Evolutionary conservation across 2,888 invertebrate species (phyloP), one percentile per base, ranked within the genome.

Genomic region (Tyria jacobaeae): DNA sequence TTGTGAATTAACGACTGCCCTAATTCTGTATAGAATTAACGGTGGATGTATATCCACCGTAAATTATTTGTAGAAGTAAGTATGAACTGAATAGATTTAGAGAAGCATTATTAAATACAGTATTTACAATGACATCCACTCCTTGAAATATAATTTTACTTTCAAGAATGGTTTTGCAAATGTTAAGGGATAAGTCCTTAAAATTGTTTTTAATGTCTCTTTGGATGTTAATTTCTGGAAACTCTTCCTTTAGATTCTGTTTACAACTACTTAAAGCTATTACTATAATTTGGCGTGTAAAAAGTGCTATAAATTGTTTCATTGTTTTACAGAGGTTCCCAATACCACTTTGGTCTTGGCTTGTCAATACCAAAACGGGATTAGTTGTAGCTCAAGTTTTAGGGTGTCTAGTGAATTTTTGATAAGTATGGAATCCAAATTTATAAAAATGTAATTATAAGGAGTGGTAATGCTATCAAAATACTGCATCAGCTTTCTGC

Each of bases 401-500:
- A 65, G 51, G n/a, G 41, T 60, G n/a, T 52, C 64, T 35, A 73
- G 67, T 61, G 64, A 73, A 35, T 64, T 64, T 56, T 61, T 53
- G 1, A 14, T 41, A 3, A 17, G 21, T 10, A 65, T 47, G 17
- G 63, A 63, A 60, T 70, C 64, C 17, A 75, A 55, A 65, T 75
- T 64, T 12, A 75, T 35, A 47, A 60, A 71, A 6, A 60, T 48
- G n/a, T 58, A 64, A 53, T 64, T 58, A 0, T 34, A 10, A 49
- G n/a, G 34, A 25, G 27, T 53, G 21, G 0, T 44, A 37, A 27
- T 37, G 34, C 54, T 48, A 37, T 61, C 34, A 17, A 64, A 71
- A 57, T 61, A 68, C 54, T 73, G 73, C 5, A 62, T 57, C 54
- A 75, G n/a, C 39, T 75, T 75, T 12, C 64, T 60, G 41, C 63